Conservation (phyloP, 2,888 invertebrate species). For the Calameuta filiformis region DNA sequence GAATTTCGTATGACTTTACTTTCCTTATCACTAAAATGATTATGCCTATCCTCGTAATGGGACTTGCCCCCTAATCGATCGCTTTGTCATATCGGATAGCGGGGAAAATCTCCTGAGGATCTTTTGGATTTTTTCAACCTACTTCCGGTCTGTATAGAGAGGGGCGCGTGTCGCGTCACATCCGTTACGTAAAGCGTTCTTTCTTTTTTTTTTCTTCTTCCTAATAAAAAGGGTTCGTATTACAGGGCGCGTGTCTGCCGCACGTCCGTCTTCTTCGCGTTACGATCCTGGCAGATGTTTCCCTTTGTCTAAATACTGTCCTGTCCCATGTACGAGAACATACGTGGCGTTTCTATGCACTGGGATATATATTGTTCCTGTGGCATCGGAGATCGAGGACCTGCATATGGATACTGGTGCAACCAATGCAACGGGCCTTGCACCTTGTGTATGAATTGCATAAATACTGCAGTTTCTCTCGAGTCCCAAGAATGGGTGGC, state of each 20-base stretch:
- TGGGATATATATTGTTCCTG: background rate
- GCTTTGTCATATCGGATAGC: background rate
- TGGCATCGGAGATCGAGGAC: background rate
- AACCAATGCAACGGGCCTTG: background rate
- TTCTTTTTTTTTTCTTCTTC: background rate
- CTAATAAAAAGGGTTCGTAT: conserved; percentile 45
- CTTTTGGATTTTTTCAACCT: conserved; percentile 28
- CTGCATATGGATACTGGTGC: background rate
- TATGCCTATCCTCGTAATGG: background rate
- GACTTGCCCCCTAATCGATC: background rate
- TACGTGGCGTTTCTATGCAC: background rate
- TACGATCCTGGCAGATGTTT: conserved; percentile 37
- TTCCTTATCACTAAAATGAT: background rate
- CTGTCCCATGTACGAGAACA: background rate
- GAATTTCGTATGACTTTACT: background rate
- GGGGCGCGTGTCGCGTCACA: conserved; percentile 36
- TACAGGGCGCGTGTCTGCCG: conserved; percentile 46
- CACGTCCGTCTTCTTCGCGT: conserved; percentile 27
- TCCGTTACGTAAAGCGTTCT: conserved; percentile 53
- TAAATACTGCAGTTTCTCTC: background rate
- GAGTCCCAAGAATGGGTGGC: background rate
- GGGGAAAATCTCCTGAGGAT: background rate
- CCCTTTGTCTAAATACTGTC: background rate
- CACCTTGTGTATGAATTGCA: conserved; percentile 19
- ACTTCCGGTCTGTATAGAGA: conserved; percentile 44